Evolutionary conservation across 53 echinoderm and acorn worm species (phyloP), one percentile per base, ranked within the genome.

Genomic region (Astropecten irregularis): DNA sequence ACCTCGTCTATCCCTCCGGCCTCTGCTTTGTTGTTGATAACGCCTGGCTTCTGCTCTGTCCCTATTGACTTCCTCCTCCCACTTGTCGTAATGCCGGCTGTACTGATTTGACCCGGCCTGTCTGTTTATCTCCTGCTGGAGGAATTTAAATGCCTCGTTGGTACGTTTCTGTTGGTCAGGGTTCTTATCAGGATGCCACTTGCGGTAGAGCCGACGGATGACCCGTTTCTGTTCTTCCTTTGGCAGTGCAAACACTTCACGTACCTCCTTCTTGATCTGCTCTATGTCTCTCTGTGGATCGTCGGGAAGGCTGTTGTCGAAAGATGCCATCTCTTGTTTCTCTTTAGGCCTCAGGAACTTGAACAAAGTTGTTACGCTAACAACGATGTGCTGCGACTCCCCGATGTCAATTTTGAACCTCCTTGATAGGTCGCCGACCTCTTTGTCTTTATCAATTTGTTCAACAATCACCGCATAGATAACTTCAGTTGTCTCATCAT

Each of bases 121-220:
- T 14, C 85, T 42, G 4, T 89, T 67, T 19, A 89, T 71, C 40
- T 86, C 83, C 37, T 25, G 26, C 42, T 42, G 6, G 42, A 92
- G 73, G 47, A 83, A 86, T 58, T 92, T 86, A 36, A 89, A 89
- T 1, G 86, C 77, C 55, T 86, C 87, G 14, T 30, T 74, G n/a
- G 76, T 40, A 76, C 86, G 68, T 48, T 69, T 39, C 44, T 89
- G 60, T n/a, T 89, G 73, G 0, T 9, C 77, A 2, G 65, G 74
- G 34, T 92, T 84, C 65, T 89, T 92, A 26, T 92, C 93, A 0
- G 93, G 92, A 68, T 92, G 93, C 93, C 89, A 89, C 50, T 49
- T 89, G 26, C 58, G 68, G 37, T 73, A 82, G 14, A 92, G 66
- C 11, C 93, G 83, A 25, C 30, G 54, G 4, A 92, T 9, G 10